Percentiles rank a stretch among this genome's conserved stretches.
Evolutionary conservation across 2,113 vertebrate species (phyloP).

Genomic region (Pollimyrus isidori): DNA sequence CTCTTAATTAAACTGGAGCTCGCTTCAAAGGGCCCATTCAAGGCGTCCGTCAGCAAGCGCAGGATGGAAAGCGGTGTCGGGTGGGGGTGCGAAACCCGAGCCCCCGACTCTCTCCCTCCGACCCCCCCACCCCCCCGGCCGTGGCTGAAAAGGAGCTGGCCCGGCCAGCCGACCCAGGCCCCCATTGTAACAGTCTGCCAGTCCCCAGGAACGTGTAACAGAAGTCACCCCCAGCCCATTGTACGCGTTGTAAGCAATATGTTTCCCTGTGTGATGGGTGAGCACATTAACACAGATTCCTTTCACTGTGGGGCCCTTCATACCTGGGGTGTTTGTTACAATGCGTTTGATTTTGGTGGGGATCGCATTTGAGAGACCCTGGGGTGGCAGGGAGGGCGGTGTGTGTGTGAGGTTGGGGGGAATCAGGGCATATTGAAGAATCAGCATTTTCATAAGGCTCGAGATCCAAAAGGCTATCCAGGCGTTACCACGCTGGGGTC

Average conservation of each 20-base stretch:
- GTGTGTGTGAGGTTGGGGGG: neutral
- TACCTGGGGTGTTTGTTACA: slow-evolving; percentile 72
- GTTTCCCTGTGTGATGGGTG: slow-evolving; percentile 70
- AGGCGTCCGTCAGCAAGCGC: slow-evolving; percentile 85
- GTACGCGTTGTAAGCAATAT: slow-evolving; percentile 80
- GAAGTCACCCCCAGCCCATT: slow-evolving; percentile 73
- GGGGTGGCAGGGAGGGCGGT: neutral
- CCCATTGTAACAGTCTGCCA: slow-evolving; percentile 74
- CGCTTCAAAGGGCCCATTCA: slow-evolving; percentile 98
- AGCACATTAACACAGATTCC: slow-evolving; percentile 70
- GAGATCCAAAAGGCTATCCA: neutral
- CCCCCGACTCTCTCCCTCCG: too few species aligned
- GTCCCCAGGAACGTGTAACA: slow-evolving; percentile 74
- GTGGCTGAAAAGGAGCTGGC: slow-evolving; percentile 65
- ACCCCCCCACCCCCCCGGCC: slow-evolving; percentile 53
- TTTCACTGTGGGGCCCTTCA: slow-evolving; percentile 70
- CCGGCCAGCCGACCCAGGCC: slow-evolving; percentile 63
- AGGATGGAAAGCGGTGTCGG: slow-evolving; percentile 87
- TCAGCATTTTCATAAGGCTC: neutral
- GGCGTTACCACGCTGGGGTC: neutral
- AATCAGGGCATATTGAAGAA: neutral
- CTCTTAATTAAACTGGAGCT: slow-evolving; percentile 99
- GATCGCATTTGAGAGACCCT: slow-evolving; percentile 3
- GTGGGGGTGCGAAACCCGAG: slow-evolving; percentile 91
- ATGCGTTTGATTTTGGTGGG: slow-evolving; percentile 52